Percentiles rank a stretch among this genome's conserved stretches.
These are phyloP conservation scores for Cottoperca gobio DNA, from an alignment of 2,797 vertebrate genomes.

Conservation along the genomic window DNA sequence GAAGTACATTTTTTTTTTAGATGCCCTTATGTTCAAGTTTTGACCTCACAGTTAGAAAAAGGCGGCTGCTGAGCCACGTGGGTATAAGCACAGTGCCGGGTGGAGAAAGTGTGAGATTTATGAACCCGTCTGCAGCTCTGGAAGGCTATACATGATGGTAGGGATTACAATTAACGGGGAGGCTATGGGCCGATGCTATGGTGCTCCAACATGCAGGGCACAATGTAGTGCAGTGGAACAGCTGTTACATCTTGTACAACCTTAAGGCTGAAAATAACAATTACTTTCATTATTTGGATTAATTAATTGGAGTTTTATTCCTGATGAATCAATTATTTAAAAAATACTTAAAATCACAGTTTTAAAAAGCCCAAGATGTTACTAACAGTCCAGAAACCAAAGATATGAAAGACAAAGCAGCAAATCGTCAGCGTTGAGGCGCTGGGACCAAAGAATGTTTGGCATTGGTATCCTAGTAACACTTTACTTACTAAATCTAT, in stretches of 20 bases:
- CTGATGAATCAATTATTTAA: neutral
- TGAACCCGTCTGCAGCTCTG: conserved; percentile 9
- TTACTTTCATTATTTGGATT: neutral
- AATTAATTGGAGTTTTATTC: neutral
- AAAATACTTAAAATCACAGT: too few species aligned
- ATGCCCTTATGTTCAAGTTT: neutral
- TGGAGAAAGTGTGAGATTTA: conserved; percentile 40
- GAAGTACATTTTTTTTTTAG: neutral
- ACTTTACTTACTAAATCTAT: neutral
- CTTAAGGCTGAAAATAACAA: neutral
- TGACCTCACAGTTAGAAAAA: conserved; percentile 27
- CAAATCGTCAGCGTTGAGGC: too few species aligned
- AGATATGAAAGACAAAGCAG: too few species aligned
- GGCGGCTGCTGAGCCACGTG: conserved; percentile 6
- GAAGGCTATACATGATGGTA: conserved; percentile 29
- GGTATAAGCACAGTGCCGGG: neutral
- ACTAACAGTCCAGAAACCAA: too few species aligned
- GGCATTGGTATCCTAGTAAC: neutral
- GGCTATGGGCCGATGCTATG: conserved; percentile 2
- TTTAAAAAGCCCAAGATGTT: too few species aligned
- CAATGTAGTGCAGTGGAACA: neutral
- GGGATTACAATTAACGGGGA: conserved; percentile 30
- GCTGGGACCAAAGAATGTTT: too few species aligned
- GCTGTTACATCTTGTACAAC: neutral
- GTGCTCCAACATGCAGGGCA: conserved; percentile 4